Evolutionary conservation across 1,140 invertebrate genomes (phyloP).

Genomic region (Cyclargus thomasi): DNA sequence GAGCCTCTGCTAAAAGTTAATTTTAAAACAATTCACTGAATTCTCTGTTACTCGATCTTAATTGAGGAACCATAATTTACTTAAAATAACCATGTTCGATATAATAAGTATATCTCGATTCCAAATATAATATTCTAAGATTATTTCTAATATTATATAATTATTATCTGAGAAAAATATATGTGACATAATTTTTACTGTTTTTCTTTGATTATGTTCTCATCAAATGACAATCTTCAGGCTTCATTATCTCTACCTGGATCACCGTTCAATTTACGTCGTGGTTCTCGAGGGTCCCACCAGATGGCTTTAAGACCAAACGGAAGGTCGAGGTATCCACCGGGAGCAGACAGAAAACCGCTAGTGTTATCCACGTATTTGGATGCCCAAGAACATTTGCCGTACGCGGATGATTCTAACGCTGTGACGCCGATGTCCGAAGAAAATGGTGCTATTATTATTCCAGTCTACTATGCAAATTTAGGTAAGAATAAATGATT

Average conservation of each 20-base stretch:
- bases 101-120: conserved; percentile 37
- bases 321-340: conserved; percentile 80
- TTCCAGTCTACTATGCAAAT: conserved; percentile 90
- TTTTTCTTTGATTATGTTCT: background rate
- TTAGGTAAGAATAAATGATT: conserved; percentile 73
- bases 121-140: conserved; percentile 26
- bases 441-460: conserved; percentile 95
- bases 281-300: conserved; percentile 92
- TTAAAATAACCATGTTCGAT: conserved; percentile 26
- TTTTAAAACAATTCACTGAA: conserved; percentile 32
- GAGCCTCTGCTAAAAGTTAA: conserved; percentile 59
- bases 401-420: conserved; percentile 97
- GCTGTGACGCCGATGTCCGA: conserved; percentile 98
- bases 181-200: background rate
- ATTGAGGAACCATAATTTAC: conserved; percentile 62
- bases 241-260: conserved; percentile 96
- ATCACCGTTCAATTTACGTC: conserved; percentile 94
- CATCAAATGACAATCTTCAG: conserved; percentile 74
- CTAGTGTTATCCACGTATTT: conserved; percentile 95
- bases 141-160: background rate
- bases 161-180: background rate
- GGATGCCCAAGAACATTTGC: conserved; percentile 96
- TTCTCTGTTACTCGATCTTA: conserved; percentile 50
- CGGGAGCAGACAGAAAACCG: conserved; percentile 92
- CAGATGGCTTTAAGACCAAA: conserved; percentile 90